These are phyloP conservation scores for Dynastes tityus DNA, from an alignment of 2,888 invertebrate genomes.

Conservation along the genomic window DNA sequence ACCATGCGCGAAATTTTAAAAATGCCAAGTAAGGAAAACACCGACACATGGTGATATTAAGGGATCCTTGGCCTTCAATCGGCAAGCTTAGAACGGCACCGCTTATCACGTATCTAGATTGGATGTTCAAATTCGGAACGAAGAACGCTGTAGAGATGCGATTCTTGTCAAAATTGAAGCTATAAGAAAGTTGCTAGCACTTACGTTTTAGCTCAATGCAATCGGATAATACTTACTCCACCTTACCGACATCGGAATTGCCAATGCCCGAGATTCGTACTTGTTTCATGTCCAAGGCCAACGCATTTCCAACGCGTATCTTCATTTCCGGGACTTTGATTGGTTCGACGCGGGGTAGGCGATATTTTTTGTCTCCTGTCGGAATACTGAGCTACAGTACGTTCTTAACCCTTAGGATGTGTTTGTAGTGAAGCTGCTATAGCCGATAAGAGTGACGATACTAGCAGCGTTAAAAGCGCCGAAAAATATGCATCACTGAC, in stretches of 20 bases:
- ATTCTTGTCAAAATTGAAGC: constrained; percentile 36
- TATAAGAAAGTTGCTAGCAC: background rate
- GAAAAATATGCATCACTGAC: no score
- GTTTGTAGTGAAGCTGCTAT: no score
- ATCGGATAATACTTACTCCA: constrained; percentile 15
- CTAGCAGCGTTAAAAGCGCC: no score
- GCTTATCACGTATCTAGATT: constrained; percentile 19
- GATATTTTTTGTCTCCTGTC: constrained; percentile 36
- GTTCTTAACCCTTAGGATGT: no score
- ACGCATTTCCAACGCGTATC: constrained; percentile 11
- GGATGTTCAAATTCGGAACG: constrained; percentile 33
- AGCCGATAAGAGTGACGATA: no score
- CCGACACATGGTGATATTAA: constrained; percentile 42
- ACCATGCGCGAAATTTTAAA: background rate
- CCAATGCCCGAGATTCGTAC: constrained; percentile 38
- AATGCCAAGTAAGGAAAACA: background rate
- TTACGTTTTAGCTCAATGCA: background rate
- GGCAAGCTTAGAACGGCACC: constrained; percentile 26
- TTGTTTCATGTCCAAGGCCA: constrained; percentile 32
- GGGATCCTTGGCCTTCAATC: constrained; percentile 19
- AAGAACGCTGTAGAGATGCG: constrained; percentile 32
- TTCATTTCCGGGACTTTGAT: constrained; percentile 40
- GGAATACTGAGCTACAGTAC: background rate
- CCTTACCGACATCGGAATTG: constrained; percentile 18
- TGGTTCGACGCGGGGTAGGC: constrained; percentile 33